phyloP scores from a whole-genome alignment of 2,888 invertebrate species.

The Troglohyphantes excavatus region DNA sequence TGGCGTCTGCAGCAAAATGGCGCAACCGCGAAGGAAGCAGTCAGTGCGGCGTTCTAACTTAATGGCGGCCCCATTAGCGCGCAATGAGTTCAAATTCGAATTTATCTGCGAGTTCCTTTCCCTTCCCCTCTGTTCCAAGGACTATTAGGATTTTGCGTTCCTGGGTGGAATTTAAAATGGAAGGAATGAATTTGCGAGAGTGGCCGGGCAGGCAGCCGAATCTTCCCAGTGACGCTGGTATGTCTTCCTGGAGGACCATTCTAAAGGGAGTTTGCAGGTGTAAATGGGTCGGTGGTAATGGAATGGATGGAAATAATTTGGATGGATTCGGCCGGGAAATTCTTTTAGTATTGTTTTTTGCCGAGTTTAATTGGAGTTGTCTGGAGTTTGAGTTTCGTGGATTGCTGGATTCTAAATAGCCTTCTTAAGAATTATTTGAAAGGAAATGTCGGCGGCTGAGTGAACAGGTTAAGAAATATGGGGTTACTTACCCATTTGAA shows the following conservation, averaged over 20 bases:
- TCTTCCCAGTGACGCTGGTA: neutral
- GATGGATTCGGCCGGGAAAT: neutral
- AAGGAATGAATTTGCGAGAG: slow-evolving; percentile 30
- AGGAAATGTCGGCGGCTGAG: too few relatives aligned
- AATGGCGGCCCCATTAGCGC: slow-evolving; percentile 57
- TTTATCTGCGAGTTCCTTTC: slow-evolving; percentile 38
- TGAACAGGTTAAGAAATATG: too few relatives aligned
- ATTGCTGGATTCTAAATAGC: too few relatives aligned
- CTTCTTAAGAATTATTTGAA: too few relatives aligned
- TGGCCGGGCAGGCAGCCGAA: neutral
- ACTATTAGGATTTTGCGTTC: slow-evolving; percentile 1
- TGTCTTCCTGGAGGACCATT: neutral
- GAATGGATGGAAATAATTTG: neutral
- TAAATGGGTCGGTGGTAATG: neutral
- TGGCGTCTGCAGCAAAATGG: neutral
- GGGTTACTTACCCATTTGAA: too few relatives aligned
- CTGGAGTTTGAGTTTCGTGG: too few relatives aligned
- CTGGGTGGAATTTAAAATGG: slow-evolving; percentile 49
- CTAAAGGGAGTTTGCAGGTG: slow-evolving; percentile 2
- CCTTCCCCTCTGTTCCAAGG: neutral
- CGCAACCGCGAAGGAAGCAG: slow-evolving; percentile 23
- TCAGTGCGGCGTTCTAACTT: slow-evolving; percentile 23
- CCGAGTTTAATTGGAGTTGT: too few relatives aligned
- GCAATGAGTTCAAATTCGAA: slow-evolving; percentile 66
- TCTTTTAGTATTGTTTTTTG: too few relatives aligned